Evolutionary conservation across 2,888 invertebrate species (phyloP), one percentile per base, ranked within the genome.

Genomic region (Drosophila sordidula): DNA sequence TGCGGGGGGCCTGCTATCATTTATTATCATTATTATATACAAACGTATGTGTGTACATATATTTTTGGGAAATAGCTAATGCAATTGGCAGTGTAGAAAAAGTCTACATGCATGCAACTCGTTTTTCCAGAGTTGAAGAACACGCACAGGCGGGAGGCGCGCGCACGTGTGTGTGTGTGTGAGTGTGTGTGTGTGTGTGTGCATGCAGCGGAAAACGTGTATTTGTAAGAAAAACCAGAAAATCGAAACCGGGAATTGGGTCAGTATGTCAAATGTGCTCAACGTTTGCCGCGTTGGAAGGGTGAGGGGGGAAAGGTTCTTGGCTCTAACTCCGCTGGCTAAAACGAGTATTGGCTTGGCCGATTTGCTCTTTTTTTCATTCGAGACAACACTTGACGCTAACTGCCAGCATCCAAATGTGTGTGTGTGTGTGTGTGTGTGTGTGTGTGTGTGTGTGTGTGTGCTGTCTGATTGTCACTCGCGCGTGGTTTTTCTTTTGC

Each of bases 241-340:
- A 90, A 90, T 90, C 88, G 87, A 89, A 90, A 87, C 78, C 82
- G 70, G 77, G 87, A 90, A 90, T 90, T 90, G 80, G 90, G 90
- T 90, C 89, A 90, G 75, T 90, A 69, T 90, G 90, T 88, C 90
- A 90, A 80, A 72, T 65, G 63, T 78, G 75, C 77, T 32, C 32
- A 29, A 26, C 26, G 26, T 26, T 26, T 6, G 26, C 2, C 26
- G 36, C 34, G 47, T 49, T 41, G 16, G 44, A 6, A 26, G 34
- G 34, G 11, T 18, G 18, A 18, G 16, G 39, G 66, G 63, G 57
- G 50, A 71, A 65, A 74, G 69, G 70, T 74, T 73, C 72, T 72
- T 67, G 49, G 62, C 69, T 73, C 65, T 64, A 63, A 65, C 76
- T 76, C 65, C 49, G 45, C 50, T 67, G 78, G 47, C 70, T 74